A percentile compares a stretch with the other conserved stretches of the same genome.
These are phyloP conservation scores for Sorex fumeus DNA, from an alignment of 2,113 vertebrate species.

Conservation along the genomic window DNA sequence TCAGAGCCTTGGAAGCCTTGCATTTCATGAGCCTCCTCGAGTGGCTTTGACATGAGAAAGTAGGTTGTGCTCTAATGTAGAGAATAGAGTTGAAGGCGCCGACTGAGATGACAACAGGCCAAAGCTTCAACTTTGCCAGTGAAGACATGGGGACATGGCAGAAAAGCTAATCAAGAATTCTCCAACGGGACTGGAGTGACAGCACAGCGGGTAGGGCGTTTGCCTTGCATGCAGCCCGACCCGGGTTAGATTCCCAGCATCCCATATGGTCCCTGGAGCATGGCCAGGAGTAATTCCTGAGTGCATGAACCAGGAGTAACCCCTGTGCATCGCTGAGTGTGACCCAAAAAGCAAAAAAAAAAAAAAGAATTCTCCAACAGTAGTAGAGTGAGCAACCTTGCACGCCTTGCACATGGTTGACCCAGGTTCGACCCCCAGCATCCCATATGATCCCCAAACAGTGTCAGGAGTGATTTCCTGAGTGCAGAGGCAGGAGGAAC, in stretches of 20 bases:
- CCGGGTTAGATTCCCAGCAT: no score
- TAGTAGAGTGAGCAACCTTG: neutral
- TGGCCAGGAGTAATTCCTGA: no score
- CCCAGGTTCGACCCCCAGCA: neutral
- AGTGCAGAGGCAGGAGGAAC: no score
- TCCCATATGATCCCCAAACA: no score
- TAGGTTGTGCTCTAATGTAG: neutral
- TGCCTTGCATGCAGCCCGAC: no score
- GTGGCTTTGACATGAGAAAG: neutral
- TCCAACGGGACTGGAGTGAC: no score
- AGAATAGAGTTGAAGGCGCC: neutral
- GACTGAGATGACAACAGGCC: neutral
- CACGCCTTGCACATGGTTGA: neutral
- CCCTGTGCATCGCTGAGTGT: no score
- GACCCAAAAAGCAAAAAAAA: no score
- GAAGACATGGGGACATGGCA: neutral
- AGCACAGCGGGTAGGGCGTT: no score
- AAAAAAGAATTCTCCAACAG: neutral
- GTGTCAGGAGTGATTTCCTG: no score
- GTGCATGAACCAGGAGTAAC: no score
- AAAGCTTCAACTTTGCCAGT: neutral
- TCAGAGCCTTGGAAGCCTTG: neutral
- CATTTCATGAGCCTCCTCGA: neutral
- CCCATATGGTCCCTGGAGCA: no score
- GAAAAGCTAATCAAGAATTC: neutral